These are phyloP conservation scores for Leptinotarsa peninsularis DNA, from an alignment of 2,888 invertebrate genomes.

Conservation along the genomic window DNA sequence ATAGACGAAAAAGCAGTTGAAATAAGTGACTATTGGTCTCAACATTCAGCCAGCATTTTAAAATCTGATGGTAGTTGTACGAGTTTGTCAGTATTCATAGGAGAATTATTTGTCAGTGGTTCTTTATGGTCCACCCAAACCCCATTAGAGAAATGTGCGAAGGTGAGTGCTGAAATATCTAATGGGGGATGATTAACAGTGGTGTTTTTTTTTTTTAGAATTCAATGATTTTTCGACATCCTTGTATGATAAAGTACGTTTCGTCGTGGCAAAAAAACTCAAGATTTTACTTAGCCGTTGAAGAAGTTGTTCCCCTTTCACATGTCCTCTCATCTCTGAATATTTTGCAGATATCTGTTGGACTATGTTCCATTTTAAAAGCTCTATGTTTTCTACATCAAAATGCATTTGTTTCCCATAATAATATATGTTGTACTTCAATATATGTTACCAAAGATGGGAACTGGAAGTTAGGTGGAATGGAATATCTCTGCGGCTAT, in stretches of 20 bases:
- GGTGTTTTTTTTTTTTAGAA: constrained; percentile 72
- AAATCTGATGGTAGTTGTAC: constrained; percentile 71
- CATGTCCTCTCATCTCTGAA: constrained; percentile 75
- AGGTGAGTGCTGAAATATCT: constrained; percentile 67
- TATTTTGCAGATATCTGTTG: constrained; percentile 86
- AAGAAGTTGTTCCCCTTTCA: constrained; percentile 82
- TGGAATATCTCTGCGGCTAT: constrained; percentile 82
- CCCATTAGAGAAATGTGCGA: constrained; percentile 81
- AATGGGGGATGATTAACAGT: neutral
- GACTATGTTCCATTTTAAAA: constrained; percentile 83
- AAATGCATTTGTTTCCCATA: constrained; percentile 83
- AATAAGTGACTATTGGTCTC: constrained; percentile 84
- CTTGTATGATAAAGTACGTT: constrained; percentile 85
- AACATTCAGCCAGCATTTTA: constrained; percentile 73
- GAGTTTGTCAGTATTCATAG: constrained; percentile 80
- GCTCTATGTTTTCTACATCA: constrained; percentile 87
- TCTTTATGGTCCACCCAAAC: constrained; percentile 75
- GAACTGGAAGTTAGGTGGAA: constrained; percentile 87
- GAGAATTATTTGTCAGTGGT: constrained; percentile 75
- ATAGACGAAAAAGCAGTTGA: constrained; percentile 82
- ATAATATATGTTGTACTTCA: constrained; percentile 83
- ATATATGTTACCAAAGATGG: constrained; percentile 87
- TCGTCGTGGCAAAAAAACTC: constrained; percentile 84
- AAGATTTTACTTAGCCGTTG: constrained; percentile 83
- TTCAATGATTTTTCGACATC: constrained; percentile 87